phyloP scores from a whole-genome alignment of 2,888 invertebrate genomes.

The Boloria euphrosyne region DNA sequence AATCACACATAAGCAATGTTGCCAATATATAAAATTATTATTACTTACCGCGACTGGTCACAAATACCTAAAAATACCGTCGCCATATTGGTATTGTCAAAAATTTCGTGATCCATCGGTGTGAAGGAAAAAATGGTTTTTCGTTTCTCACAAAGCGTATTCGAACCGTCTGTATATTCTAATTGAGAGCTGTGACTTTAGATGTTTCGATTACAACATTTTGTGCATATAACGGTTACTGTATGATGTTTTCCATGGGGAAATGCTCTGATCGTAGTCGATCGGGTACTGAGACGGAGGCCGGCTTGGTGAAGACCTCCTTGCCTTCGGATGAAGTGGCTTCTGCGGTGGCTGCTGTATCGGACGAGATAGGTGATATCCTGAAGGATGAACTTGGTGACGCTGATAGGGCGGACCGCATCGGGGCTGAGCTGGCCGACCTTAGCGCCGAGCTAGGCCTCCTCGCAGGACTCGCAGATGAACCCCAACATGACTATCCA shows the following conservation, averaged over 20 bases:
- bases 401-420: slow-evolving; percentile 69
- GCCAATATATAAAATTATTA: slow-evolving; percentile 57
- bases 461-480: slow-evolving; percentile 71
- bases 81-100: slow-evolving; percentile 84
- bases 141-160: slow-evolving; percentile 63
- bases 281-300: slow-evolving; percentile 62
- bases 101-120: slow-evolving; percentile 72
- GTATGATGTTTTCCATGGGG: slow-evolving; percentile 79
- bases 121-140: slow-evolving; percentile 78
- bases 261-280: slow-evolving; percentile 71
- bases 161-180: slow-evolving; percentile 65
- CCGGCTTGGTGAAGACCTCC: slow-evolving; percentile 62
- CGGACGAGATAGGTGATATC: slow-evolving; percentile 77
- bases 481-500: slow-evolving; percentile 68
- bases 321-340: slow-evolving; percentile 69
- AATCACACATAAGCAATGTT: slow-evolving; percentile 42
- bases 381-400: slow-evolving; percentile 74
- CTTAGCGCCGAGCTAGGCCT: slow-evolving; percentile 73
- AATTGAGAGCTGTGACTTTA: slow-evolving; percentile 68
- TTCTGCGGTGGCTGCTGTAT: slow-evolving; percentile 71
- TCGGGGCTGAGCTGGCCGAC: slow-evolving; percentile 73
- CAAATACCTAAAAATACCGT: slow-evolving; percentile 80
- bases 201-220: slow-evolving; percentile 73
- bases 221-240: slow-evolving; percentile 67
- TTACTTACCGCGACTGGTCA: slow-evolving; percentile 70